These are phyloP conservation scores for Limnephilus lunatus DNA, from an alignment of 2,888 invertebrate species.

Conservation along the genomic window DNA sequence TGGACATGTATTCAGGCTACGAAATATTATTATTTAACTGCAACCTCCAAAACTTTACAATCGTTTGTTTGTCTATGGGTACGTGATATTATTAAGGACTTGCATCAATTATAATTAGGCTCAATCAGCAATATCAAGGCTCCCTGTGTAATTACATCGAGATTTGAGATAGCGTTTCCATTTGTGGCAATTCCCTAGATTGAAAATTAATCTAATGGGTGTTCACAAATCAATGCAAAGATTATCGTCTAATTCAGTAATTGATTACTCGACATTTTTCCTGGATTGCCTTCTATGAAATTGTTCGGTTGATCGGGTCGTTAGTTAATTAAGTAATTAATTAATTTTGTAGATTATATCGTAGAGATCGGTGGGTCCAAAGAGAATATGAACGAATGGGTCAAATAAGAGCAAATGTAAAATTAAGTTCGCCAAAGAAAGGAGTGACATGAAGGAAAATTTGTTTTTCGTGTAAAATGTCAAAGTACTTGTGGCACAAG, in stretches of 20 bases:
- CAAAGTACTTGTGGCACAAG: neutral
- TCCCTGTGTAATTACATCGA: neutral
- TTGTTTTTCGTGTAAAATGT: neutral
- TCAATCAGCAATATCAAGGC: neutral
- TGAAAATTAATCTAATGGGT: neutral
- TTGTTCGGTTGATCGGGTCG: neutral
- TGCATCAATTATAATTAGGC: slow-evolving; percentile 14
- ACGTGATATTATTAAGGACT: neutral
- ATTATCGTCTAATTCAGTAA: neutral
- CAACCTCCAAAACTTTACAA: neutral
- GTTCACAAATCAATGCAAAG: neutral
- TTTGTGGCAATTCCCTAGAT: neutral
- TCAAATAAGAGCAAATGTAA: neutral
- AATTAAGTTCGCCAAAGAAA: neutral
- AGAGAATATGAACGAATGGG: neutral
- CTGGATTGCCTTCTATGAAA: neutral
- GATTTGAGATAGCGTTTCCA: neutral
- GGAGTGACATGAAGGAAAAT: neutral
- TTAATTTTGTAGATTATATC: neutral
- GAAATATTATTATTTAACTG: neutral
- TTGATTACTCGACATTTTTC: neutral
- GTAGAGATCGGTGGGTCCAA: neutral
- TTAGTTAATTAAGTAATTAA: neutral
- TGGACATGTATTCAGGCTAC: neutral
- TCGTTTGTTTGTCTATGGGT: neutral